A percentile compares a stretch with the other conserved stretches of the same genome.
These are phyloP conservation scores for Sapajus apella DNA, from an alignment of 2,113 vertebrate species.

Conservation along the genomic window DNA sequence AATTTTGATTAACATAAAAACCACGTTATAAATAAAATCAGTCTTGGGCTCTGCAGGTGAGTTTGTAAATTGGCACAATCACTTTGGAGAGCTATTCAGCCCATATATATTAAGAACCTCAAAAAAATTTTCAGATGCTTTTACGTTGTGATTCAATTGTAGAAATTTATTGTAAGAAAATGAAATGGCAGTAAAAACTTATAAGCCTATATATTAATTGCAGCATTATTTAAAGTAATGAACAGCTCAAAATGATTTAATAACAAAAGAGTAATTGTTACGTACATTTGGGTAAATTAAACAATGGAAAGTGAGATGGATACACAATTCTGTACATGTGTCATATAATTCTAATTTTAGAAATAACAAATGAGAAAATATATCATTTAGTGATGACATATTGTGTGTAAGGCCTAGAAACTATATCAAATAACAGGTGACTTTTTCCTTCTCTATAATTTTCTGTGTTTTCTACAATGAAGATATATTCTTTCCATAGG, in stretches of 20 bases:
- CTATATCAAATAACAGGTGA: not conserved
- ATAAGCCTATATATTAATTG: not conserved
- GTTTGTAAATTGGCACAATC: conserved; percentile 37
- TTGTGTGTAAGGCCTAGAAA: not conserved
- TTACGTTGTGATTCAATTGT: not conserved
- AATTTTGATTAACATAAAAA: conserved; percentile 14
- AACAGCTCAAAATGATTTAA: not conserved
- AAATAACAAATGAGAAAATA: not conserved
- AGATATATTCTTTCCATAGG: not conserved
- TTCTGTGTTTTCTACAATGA: not conserved
- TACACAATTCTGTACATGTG: not conserved
- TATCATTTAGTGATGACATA: not conserved
- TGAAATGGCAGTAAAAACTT: not conserved
- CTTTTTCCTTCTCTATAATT: not conserved
- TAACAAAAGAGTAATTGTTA: not conserved
- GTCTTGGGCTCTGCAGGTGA: not conserved
- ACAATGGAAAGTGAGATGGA: not conserved
- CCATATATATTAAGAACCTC: not conserved
- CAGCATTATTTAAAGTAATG: not conserved
- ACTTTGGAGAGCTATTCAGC: conserved; percentile 45
- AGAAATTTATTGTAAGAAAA: not conserved
- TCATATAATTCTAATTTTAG: not conserved
- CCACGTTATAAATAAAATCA: not conserved
- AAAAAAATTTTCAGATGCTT: conserved; percentile 19
- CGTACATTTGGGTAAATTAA: not conserved